Evolutionary conservation across 2,888 invertebrate species (phyloP).

Genomic region (Gastracanthus pulcherrimus): DNA sequence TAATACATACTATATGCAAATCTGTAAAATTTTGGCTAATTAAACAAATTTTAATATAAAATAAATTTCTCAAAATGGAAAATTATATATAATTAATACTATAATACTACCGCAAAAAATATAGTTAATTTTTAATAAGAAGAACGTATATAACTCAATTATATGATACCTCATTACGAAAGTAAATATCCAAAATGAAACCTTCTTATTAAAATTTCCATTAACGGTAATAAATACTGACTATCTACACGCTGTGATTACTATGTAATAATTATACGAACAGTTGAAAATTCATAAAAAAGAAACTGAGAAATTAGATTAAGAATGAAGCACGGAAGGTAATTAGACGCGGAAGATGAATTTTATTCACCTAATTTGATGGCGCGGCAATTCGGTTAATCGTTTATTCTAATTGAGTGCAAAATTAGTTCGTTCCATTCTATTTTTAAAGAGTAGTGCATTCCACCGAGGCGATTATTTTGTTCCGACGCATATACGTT

Average conservation of each 20-base stretch:
- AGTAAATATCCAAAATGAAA: background rate
- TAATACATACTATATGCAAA: no score
- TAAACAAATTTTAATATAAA: no score
- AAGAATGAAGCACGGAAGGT: background rate
- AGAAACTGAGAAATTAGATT: slow-evolving; percentile 27
- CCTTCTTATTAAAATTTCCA: background rate
- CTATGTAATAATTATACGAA: background rate
- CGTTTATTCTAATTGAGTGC: slow-evolving; percentile 54
- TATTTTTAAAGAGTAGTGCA: slow-evolving; percentile 31
- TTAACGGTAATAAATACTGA: background rate
- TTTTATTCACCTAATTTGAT: slow-evolving; percentile 53
- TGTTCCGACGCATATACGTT: slow-evolving; percentile 21
- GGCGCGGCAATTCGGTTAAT: slow-evolving; percentile 43
- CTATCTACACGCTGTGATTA: slow-evolving; percentile 7
- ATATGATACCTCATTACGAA: no score
- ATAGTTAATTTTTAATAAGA: no score
- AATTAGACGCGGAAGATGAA: slow-evolving; percentile 54
- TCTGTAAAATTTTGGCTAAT: no score
- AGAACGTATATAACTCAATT: no score
- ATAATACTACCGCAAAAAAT: no score
- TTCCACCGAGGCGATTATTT: slow-evolving; percentile 29
- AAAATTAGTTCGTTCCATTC: slow-evolving; percentile 52
- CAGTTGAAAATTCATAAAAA: slow-evolving; percentile 21
- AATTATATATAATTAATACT: no score
- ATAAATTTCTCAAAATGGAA: no score